Conservation (phyloP, 2,888 invertebrate species). For the Trypoxylon attenuatum region DNA sequence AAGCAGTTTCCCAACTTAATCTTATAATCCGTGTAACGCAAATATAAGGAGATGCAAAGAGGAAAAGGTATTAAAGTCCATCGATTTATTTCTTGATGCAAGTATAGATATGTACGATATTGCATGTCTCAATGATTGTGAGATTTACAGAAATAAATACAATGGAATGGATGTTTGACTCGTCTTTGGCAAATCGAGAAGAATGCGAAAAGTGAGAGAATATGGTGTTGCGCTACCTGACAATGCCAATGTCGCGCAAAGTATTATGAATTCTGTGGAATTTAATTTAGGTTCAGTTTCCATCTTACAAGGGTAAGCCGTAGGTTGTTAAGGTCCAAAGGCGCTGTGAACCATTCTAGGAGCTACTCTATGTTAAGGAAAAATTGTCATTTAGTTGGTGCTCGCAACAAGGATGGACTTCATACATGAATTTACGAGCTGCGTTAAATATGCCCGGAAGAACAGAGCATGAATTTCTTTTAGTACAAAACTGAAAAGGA, state of each 20-base stretch:
- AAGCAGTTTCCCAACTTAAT: background rate
- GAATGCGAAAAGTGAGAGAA: too few relatives aligned
- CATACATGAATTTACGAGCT: background rate
- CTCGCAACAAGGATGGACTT: background rate
- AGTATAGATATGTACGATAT: too few relatives aligned
- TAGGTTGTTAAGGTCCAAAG: background rate
- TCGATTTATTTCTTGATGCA: background rate
- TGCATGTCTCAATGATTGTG: background rate
- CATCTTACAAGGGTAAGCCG: background rate
- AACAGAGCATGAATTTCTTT: background rate
- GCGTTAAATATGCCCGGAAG: background rate
- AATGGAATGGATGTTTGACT: too few relatives aligned
- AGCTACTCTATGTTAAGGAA: background rate
- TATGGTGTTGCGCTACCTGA: too few relatives aligned
- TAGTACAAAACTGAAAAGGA: too few relatives aligned
- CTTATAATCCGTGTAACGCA: background rate
- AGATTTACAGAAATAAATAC: background rate
- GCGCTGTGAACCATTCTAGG: background rate
- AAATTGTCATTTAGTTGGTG: background rate
- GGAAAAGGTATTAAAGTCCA: background rate
- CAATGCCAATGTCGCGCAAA: background rate
- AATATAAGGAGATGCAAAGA: background rate
- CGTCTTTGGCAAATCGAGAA: too few relatives aligned
- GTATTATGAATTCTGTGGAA: background rate
- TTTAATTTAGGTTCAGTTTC: background rate